A percentile compares a stretch with the other conserved stretches of the same genome.
These are phyloP conservation scores for Sarcophaga caerulescens DNA, from an alignment of 2,888 invertebrate species.

Conservation along the genomic window DNA sequence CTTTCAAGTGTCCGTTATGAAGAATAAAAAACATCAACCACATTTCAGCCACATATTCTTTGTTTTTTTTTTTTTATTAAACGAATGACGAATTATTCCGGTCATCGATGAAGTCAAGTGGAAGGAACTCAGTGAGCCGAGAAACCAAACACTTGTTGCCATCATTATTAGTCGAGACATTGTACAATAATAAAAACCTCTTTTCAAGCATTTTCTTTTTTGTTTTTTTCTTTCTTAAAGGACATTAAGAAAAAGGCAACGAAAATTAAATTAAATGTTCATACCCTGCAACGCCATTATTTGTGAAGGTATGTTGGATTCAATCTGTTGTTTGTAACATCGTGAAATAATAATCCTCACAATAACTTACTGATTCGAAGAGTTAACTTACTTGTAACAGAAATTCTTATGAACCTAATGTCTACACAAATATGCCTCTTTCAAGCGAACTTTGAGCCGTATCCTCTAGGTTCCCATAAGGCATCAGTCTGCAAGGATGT, in stretches of 20 bases:
- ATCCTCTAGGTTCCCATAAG: too few species aligned
- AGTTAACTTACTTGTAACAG: too few species aligned
- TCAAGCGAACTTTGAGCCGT: too few species aligned
- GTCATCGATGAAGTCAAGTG: conserved; percentile 43
- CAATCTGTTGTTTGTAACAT: too few species aligned
- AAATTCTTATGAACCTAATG: too few species aligned
- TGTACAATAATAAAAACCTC: conserved; percentile 27
- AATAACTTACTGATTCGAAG: too few species aligned
- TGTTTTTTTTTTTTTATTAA: not conserved
- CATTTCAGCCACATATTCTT: conserved; percentile 10
- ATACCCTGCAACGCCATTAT: too few species aligned
- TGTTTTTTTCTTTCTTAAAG: conserved; percentile 15
- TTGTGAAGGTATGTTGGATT: too few species aligned
- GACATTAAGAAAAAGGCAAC: conserved; percentile 36
- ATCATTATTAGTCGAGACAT: conserved; percentile 48
- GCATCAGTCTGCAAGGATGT: too few species aligned
- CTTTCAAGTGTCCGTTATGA: too few species aligned
- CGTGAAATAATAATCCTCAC: too few species aligned
- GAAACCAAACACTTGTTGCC: conserved; percentile 63
- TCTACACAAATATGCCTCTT: too few species aligned
- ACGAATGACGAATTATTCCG: conserved; percentile 38
- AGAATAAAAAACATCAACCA: not conserved
- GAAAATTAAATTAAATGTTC: conserved; percentile 17
- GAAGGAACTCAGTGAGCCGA: conserved; percentile 63
- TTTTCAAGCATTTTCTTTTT: conserved; percentile 7